Evolutionary conservation across 1,140 invertebrate species (phyloP), one percentile per base, ranked within the genome.

Genomic region (Aphaenogaster rudis): DNA sequence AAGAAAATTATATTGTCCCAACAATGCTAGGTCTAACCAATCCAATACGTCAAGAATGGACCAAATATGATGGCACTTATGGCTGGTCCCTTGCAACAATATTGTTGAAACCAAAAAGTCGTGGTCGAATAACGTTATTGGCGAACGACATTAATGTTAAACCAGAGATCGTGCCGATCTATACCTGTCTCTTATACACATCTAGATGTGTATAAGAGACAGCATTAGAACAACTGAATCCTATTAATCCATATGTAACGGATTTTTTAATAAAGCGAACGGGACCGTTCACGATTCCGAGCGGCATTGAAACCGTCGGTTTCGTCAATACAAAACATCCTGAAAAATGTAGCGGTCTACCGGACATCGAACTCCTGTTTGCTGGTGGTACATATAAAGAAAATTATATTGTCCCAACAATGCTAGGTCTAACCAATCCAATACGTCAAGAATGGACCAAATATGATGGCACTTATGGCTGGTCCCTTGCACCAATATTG

Each of bases 231-330:
- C 98, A 0, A 95, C 97, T 76, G 0, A 89, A 92, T 88, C 92
- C 93, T 6, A 66, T 88, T 3, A 52, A 57, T 54, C 71, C 71
- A 3, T 0, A 94, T 45, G 81, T 95, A 0, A 93, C 94, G 17
- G 95, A 94, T 88, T 97, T 93, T 94, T 94, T 95, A 85, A 95
- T 91, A 36, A 92, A 96, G 21, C 96, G 96, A 88, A 95, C 95
- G 85, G 98, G 98, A n/a, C 98, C 98, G 0, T 93, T 98, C n/a
- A 97, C 98, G 0, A 96, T 98, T 4, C 96, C 98, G 0, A 98
- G 98, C 17, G 98, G 97, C 7, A 9, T 79, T 28, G 98, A 99
- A 94, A 97, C 97, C 0, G 92, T 98, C 0, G 96, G 97, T 1
- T 98, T 98, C 91, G 95, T 97, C 87, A 97, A 98, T 86, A 95